These are phyloP conservation scores for Urocitellus parryii DNA, from an alignment of 2,113 vertebrate genomes.

Conservation along the genomic window DNA sequence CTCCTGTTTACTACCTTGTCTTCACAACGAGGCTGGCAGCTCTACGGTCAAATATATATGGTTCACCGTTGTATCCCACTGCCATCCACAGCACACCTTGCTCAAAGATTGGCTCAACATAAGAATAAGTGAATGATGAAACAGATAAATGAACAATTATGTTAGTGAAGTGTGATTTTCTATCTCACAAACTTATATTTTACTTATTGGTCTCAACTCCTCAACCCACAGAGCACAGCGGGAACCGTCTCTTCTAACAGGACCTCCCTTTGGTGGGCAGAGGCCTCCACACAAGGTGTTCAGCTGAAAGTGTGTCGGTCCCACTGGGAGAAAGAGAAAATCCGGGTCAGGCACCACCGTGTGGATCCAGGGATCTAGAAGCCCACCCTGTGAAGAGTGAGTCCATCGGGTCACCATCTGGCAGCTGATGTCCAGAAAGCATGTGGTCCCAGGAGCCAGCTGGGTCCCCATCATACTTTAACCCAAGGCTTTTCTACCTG, in stretches of 20 bases:
- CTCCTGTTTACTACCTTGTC: neutral
- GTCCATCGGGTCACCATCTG: neutral
- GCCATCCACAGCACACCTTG: neutral
- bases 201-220: neutral
- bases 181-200: neutral
- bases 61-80: neutral
- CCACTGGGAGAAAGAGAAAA: neutral
- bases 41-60: neutral
- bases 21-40: neutral
- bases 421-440: neutral
- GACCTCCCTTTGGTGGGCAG: neutral
- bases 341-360: neutral
- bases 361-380: neutral
- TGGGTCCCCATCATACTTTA: neutral
- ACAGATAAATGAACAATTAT: too few species aligned
- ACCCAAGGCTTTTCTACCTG: neutral
- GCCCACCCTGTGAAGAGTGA: neutral
- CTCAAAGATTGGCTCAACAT: neutral
- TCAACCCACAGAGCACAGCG: neutral
- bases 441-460: fast-evolving
- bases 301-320: neutral
- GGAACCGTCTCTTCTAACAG: neutral
- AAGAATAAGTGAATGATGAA: neutral
- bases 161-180: neutral
- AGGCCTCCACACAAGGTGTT: neutral